phyloP scores from a whole-genome alignment of 2,113 vertebrate species.

The Campylomormyrus tamandua region DNA sequence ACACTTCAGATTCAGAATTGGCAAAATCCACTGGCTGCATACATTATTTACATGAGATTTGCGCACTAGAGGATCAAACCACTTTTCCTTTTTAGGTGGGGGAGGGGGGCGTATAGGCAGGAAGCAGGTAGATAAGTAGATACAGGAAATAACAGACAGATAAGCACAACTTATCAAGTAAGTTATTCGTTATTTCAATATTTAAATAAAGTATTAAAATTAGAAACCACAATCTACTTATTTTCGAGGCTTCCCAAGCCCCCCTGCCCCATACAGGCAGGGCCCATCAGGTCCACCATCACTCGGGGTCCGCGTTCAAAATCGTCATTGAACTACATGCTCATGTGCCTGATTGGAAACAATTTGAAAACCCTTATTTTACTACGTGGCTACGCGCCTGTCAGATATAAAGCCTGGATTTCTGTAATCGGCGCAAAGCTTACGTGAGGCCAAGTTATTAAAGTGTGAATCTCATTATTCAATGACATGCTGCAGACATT shows the following conservation, averaged over 20 bases:
- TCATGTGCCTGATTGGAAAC: not conserved
- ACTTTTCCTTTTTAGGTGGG: not conserved
- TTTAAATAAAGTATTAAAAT: not conserved
- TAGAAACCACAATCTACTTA: not conserved
- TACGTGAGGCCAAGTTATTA: not conserved
- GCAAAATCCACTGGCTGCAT: not conserved
- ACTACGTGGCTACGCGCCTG: not conserved
- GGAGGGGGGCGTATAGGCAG: not conserved
- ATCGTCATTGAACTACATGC: not conserved
- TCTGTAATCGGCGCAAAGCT: not conserved
- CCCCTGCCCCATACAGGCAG: not conserved
- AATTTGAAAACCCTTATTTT: not conserved
- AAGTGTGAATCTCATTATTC: not conserved
- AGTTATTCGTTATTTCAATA: not conserved
- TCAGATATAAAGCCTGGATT: not conserved
- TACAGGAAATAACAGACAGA: not conserved
- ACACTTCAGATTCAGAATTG: not conserved
- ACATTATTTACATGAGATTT: not conserved
- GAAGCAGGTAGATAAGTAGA: not conserved
- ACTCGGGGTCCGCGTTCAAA: not conserved
- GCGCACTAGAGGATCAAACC: not conserved
- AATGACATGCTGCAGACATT: not conserved
- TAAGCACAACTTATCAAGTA: not conserved
- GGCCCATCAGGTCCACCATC: not conserved
- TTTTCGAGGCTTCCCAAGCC: not conserved